Percentiles rank a stretch among this genome's conserved stretches.
phyloP scores from a whole-genome alignment of 2,797 vertebrate genomes.

The Choloepus didactylus region DNA sequence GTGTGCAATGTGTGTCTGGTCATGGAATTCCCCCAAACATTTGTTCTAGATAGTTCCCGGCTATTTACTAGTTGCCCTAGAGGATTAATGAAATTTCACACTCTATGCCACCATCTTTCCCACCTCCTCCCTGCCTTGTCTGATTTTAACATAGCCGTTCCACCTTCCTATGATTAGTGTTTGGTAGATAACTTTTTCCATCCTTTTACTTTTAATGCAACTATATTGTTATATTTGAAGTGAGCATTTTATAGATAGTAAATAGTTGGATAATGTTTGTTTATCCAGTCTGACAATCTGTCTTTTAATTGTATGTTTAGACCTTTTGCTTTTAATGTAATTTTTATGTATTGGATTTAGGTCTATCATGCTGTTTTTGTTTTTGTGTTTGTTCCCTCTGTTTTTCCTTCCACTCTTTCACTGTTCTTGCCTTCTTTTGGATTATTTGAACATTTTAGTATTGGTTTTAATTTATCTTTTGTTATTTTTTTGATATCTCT shows the following conservation, averaged over 20 bases:
- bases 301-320: background rate
- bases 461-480: conserved; percentile 25
- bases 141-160: background rate
- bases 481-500: background rate
- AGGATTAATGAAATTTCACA: too few species aligned
- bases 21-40: too few species aligned
- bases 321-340: background rate
- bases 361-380: background rate
- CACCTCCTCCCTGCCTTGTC: background rate
- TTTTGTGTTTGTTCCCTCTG: background rate
- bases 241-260: background rate
- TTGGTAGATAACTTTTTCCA: background rate
- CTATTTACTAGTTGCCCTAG: too few species aligned
- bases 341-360: conserved; percentile 10
- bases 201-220: background rate
- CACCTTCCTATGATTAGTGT: background rate
- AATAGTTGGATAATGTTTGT: background rate
- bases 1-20: too few species aligned
- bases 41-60: too few species aligned
- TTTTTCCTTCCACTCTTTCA: background rate
- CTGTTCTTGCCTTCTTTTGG: background rate
- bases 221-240: background rate
- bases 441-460: background rate
- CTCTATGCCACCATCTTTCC: too few species aligned
- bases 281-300: background rate